Percentiles rank a stretch among this genome's conserved stretches.
Conservation (phyloP, 2,113 vertebrate genomes). For the Pseudonaja textilis region DNA sequence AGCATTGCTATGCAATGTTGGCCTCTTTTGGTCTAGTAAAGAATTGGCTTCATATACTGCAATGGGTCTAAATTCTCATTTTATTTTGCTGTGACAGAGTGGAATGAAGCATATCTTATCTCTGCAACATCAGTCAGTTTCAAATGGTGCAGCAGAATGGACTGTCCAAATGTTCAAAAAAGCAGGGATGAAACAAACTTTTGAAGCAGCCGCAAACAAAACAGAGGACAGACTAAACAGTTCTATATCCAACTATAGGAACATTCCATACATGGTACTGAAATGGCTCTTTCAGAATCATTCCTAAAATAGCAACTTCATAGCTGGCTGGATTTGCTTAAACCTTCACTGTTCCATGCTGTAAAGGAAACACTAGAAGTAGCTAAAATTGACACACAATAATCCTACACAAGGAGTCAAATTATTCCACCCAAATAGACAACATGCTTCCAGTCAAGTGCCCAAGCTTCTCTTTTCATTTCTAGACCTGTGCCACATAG, state of each 20-base stretch:
- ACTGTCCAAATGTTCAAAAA: neutral
- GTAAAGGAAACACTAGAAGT: neutral
- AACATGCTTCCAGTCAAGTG: neutral
- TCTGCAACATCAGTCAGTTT: neutral
- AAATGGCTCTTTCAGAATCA: neutral
- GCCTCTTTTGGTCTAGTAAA: neutral
- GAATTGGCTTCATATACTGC: neutral
- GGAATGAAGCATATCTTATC: neutral
- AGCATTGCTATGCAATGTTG: neutral
- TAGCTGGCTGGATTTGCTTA: neutral
- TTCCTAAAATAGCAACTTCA: neutral
- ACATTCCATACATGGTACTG: neutral
- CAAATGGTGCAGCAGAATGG: neutral
- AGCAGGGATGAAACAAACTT: neutral
- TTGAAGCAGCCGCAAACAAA: neutral
- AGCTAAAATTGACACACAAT: neutral
- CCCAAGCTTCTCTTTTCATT: neutral
- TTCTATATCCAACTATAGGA: neutral
- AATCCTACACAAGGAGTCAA: neutral
- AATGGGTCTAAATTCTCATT: neutral
- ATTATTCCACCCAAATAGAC: neutral
- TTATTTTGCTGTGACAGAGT: neutral
- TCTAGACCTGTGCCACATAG: neutral
- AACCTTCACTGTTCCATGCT: neutral
- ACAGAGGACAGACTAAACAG: neutral